Evolutionary conservation across 2,797 vertebrate genomes (phyloP).

Genomic region (Peromyscus eremicus): DNA sequence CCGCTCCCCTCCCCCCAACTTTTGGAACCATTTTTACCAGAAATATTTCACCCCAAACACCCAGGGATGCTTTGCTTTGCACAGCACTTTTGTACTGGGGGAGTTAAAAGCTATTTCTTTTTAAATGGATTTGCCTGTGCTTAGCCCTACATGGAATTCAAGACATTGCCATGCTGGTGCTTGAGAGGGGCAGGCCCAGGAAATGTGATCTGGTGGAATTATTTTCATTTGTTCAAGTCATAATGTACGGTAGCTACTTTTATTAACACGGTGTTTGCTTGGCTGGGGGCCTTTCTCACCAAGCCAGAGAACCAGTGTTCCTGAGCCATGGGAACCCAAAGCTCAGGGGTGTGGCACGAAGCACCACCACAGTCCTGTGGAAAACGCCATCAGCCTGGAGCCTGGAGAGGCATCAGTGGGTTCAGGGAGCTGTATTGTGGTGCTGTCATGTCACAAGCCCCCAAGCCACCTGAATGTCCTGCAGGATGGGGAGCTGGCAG

Average conservation of each 20-base stretch:
- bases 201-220: conserved; percentile 65
- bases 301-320: conserved; percentile 56
- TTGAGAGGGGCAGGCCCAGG: neutral
- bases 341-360: neutral
- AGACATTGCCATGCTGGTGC: neutral
- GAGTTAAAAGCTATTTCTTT: neutral
- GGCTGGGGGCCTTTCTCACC: conserved; percentile 59
- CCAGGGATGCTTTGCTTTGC: neutral
- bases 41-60: neutral
- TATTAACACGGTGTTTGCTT: conserved; percentile 7
- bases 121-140: neutral
- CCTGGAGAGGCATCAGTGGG: neutral
- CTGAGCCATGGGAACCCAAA: neutral
- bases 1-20: no score
- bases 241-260: conserved; percentile 76
- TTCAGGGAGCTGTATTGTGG: neutral
- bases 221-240: conserved; percentile 78
- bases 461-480: neutral
- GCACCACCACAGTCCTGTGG: neutral
- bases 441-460: neutral
- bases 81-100: neutral
- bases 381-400: neutral
- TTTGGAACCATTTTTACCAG: neutral
- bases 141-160: conserved; percentile 36
- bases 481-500: fast-evolving